Evolutionary conservation across 2,888 invertebrate species (phyloP).

Genomic region (Brachyopa scutellaris): DNA sequence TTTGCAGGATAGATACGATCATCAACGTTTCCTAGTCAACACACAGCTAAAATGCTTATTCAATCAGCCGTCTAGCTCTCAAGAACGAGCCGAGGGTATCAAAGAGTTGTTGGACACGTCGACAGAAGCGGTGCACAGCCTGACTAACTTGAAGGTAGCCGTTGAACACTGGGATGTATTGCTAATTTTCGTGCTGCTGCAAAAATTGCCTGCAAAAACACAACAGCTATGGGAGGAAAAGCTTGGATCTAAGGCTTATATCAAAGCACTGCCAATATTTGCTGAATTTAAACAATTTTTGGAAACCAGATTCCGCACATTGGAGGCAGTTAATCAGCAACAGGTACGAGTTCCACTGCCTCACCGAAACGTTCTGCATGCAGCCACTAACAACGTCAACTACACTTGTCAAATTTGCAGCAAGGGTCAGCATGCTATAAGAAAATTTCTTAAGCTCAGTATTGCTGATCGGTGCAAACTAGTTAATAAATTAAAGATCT

Average conservation of each 20-base stretch:
- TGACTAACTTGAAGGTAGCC: neutral
- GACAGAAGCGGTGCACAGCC: neutral
- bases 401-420: neutral
- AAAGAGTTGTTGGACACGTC: slow-evolving; percentile 9
- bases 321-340: slow-evolving; percentile 25
- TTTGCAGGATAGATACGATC: neutral
- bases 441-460: neutral
- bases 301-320: slow-evolving; percentile 1
- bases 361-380: neutral
- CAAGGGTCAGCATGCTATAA: neutral
- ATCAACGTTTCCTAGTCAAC: slow-evolving; percentile 22
- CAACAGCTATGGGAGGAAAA: neutral
- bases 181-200: neutral
- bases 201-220: neutral
- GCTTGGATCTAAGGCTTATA: neutral
- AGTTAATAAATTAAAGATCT: neutral
- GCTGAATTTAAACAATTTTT: neutral
- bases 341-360: neutral
- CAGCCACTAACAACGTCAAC: neutral
- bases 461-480: neutral
- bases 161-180: neutral
- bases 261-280: neutral
- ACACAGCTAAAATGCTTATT: slow-evolving; percentile 9
- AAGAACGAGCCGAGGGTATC: neutral
- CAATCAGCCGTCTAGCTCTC: neutral